Conservation (phyloP, 1,140 invertebrate genomes). For the Drosophila ananassae region DNA sequence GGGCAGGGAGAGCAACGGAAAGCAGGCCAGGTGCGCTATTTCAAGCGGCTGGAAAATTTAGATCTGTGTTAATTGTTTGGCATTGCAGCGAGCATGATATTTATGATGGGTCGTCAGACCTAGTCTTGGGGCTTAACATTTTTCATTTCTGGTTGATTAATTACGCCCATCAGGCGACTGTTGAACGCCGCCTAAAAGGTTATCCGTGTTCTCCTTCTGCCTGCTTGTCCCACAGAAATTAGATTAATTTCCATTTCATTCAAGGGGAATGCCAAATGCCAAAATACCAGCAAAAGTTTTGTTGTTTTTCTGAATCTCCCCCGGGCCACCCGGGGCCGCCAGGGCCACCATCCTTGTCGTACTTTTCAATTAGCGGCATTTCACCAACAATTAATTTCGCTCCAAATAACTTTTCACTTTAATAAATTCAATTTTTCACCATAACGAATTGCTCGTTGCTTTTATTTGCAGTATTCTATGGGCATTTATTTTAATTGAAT, state of each 20-base stretch:
- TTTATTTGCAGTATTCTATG: conserved; percentile 26
- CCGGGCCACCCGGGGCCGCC: not conserved
- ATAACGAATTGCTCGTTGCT: not conserved
- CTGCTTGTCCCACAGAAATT: conserved; percentile 40
- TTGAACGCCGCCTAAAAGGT: conserved; percentile 33
- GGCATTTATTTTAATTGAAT: conserved; percentile 41
- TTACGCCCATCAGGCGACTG: conserved; percentile 35
- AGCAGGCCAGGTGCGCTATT: conserved; percentile 17
- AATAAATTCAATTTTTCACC: conserved; percentile 11
- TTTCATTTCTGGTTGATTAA: conserved; percentile 35
- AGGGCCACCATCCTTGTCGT: not conserved
- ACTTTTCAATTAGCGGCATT: conserved; percentile 39
- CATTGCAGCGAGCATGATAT: conserved; percentile 36
- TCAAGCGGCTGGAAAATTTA: conserved; percentile 16
- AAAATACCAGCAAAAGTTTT: conserved; percentile 19
- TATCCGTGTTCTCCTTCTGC: conserved; percentile 26
- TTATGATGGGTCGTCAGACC: conserved; percentile 13
- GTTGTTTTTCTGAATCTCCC: conserved; percentile 16
- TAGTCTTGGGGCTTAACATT: conserved; percentile 7
- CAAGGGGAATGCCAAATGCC: conserved; percentile 19
- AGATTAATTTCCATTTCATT: conserved; percentile 64
- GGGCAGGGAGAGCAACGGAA: not conserved
- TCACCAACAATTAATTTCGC: conserved; percentile 36
- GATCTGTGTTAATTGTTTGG: conserved; percentile 49
- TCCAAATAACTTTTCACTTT: conserved; percentile 33